Evolutionary conservation across 2,113 vertebrate species (phyloP).

Genomic region (Anser brachyrhynchus): DNA sequence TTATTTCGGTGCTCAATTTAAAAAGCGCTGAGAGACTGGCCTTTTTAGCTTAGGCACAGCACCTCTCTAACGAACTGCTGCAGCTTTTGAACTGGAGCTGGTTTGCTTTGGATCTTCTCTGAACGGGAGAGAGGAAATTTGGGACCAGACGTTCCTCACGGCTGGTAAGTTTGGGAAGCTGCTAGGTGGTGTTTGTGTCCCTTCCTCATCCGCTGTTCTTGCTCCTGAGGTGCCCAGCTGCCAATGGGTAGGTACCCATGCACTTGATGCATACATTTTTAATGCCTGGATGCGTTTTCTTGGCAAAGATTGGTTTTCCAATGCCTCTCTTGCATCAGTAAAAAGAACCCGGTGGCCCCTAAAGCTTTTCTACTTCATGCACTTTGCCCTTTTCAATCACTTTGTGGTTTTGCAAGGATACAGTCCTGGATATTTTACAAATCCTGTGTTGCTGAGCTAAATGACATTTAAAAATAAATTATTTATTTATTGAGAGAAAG

Average conservation of each 20-base stretch:
- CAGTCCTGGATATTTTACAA: not conserved
- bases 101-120: not conserved
- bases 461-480: not conserved
- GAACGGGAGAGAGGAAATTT: not conserved
- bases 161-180: not conserved
- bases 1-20: not conserved
- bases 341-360: not conserved
- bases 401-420: not conserved
- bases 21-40: not conserved
- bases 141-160: rapidly evolving
- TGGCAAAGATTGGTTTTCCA: not conserved
- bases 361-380: not conserved
- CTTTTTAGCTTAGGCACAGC: not conserved
- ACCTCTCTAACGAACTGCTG: not conserved
- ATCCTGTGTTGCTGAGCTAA: not conserved
- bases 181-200: not conserved
- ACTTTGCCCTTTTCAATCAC: not conserved
- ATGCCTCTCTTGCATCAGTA: not conserved
- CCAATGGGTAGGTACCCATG: not conserved
- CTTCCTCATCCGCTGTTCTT: not conserved
- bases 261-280: not conserved
- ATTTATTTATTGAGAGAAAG: not conserved
- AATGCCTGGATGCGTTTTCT: not conserved
- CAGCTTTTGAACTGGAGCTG: not conserved
- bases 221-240: not conserved